Base-by-base conservation (phyloP, 2,797 vertebrate genomes). In the Sebastes jordani region DNA sequence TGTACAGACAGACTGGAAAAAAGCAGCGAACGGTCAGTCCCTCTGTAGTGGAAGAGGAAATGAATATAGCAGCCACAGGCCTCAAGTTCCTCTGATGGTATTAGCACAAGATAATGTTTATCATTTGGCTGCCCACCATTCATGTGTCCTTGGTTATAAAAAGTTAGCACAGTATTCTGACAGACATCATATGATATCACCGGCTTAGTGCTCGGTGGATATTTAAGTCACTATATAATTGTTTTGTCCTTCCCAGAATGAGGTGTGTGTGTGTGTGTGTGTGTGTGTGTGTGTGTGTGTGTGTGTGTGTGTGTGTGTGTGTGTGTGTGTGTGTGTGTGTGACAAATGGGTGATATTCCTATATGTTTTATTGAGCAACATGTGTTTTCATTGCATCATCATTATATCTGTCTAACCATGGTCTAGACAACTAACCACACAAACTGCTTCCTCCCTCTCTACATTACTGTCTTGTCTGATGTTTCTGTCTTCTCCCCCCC, bases 401-500 rank as follows among this genome's bases (percentile, higher is more conserved):
- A 66, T 75, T 54, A 52, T 74, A 42, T 77, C 29, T 85, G 65
- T 76, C 65, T 78, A 55, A 85, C 82, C 56, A 61, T 71, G 42
- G 69, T 87, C 76, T 84, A 72, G 69, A 88, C 83, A 29, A 55
- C 86, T 84, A 85, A 82, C 82, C 71, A n/a, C 54, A 72, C 68
- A 59, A 13, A 71, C 66, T 38, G 20, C 78, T 78, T 81, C 82
- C 79, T 59, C 71, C 18, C 65, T 68, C 25, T 27, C 63, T 23
- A 46, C 76, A 73, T 76, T 76, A 90, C 68, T 85, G 68, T 91
- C 85, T 82, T 91, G 86, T 93, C 89, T 94, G 90, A 93, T 93
- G 80, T 95, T 73, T 95, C 73, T 94, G 83, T 94, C 85, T 93
- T 93, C 92, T 91, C 63, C 90, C 83, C 90, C 73, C 73, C 87